Base-by-base conservation (phyloP, 1,140 invertebrate species). In the Drosophila bocki region DNA sequence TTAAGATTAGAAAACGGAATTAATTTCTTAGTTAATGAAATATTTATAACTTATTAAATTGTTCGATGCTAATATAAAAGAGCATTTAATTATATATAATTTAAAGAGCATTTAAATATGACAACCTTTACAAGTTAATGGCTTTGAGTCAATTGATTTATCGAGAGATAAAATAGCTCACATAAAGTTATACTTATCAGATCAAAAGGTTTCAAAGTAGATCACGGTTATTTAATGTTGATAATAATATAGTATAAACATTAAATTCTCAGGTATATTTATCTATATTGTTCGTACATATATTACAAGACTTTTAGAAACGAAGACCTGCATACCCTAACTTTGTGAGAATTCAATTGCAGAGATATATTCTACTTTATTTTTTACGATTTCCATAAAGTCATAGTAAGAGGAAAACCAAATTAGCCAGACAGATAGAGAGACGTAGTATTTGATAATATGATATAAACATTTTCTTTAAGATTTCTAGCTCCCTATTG, bases 171-270 rank as follows among this genome's bases (percentile, higher is more conserved):
- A 19, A 53, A 35, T 8, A 51, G 12, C 29, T 51, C 29, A 33
- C 6, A 3, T 53, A 35, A 11, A 53, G n/a, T 17, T 5, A 8
- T 53, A 35, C 7, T 15, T 35, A 53, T 35, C 26, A 42, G 26
- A n/a, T 59, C 17, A 33, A 63, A 33, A 59, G 61, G 33, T 62
- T 29, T 37, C 26, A n/a, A 44, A 44, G 41, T 44, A 29, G 47
- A 29, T 50, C 26, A 50, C 15, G 47, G 47, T 53, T 53, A 19
- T 53, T 53, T 4, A 17, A 13, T 13, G 50, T n/a, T 51, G 29
- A 51, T 53, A 33, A 35, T 53, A 17, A 51, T n/a, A n/a, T n/a
- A 5, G 15, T 35, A 35, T 13, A 13, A 13, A 35, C 17, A 13
- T 8, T 35, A 19, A 35, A 19, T 17, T 32, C 8, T 32, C 8